Evolutionary conservation across 2,888 invertebrate genomes (phyloP), one percentile per base, ranked within the genome.

Genomic region (Hydrotaea diabolus): DNA sequence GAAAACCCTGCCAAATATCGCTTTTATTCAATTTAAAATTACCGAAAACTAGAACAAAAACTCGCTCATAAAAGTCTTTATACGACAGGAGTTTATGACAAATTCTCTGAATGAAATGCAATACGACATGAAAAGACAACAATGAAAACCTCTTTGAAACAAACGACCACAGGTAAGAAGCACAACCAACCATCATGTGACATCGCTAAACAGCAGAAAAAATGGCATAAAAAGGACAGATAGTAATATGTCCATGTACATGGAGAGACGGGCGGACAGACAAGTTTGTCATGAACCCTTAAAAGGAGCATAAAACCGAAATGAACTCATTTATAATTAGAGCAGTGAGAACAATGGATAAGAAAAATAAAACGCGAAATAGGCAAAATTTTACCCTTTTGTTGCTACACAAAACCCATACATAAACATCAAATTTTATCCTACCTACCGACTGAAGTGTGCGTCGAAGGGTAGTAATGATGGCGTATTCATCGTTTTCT

Each of bases 381-480:
- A 80, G 77, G 55, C 69, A n/a, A 77, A 80, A 76, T 74, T 71
- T 85, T 82, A 82, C 85, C 82, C 82, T 85, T 85, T 69, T n/a
- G 3, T 8, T 75, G 71, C 23, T 59, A 69, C 39, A 43, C 73
- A 53, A n/a, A n/a, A n/a, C 36, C 23, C 46, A 64, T 21, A 55
- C 15, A 57, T 59, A 55, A 2, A 72, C n/a, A n/a, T n/a, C n/a
- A n/a, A n/a, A n/a, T n/a, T n/a, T n/a, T n/a, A 49, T 0, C 43
- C 15, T 13, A 13, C 15, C 46, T n/a, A n/a, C n/a, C n/a, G n/a
- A n/a, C n/a, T 49, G 31, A 36, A 64, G 39, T 46, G 71, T 71
- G 26, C 26, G 19, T 2, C 23, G 73, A 57, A 57, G 64, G 26
- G 80, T 74, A 77, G 71, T 72, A 79, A 79, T 77, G 23, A 77